Base-by-base conservation (phyloP, 2,888 invertebrate genomes). In the Hesperia comma region DNA sequence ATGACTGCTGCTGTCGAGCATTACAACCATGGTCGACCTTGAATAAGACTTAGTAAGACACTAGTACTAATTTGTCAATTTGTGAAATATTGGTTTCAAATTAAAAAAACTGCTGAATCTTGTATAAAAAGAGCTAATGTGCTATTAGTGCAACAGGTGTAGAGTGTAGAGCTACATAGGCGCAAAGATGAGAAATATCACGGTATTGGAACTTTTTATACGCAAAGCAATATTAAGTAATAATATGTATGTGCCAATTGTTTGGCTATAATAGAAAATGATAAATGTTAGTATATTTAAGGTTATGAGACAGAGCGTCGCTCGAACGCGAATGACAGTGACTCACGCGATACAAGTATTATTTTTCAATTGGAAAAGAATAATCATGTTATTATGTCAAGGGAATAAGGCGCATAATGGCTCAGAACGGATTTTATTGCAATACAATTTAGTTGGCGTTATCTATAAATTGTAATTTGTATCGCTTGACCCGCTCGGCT, bases 401-500 rank as follows among this genome's bases (percentile, higher is more conserved):
- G 0, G 15, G 0, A 41, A 62, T 69, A 71, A 33, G 56, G 73
- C 70, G 49, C 12, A 72, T 26, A 72, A 61, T 72, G 14, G 69
- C 26, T 7, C 58, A 17, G 12, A 51, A 33, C n/a, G 12, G 17
- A 14, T 0, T 55, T 51, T 57, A 19, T 33, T 15, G 58, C 63
- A 0, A 6, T 14, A 64, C 26, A 43, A 43, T 43, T 32, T 17
- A 32, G 6, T 58, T 58, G 17, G 41, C 19, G 69, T 72, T 73
- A 74, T 76, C 69, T 76, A 77, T 75, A 79, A 82, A 84, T 83
- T 85, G 81, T 83, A 86, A 84, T 85, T 86, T 78, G 85, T 86
- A 80, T 71, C 78, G 77, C 80, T 84, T 86, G 87, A 87, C 87
- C 87, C 80, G 79, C 75, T 74, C 69, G 71, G 70, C 75, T 75